Evolutionary conservation across 2,113 vertebrate species (phyloP).

Genomic region (Sinocyclocheilus grahami): DNA sequence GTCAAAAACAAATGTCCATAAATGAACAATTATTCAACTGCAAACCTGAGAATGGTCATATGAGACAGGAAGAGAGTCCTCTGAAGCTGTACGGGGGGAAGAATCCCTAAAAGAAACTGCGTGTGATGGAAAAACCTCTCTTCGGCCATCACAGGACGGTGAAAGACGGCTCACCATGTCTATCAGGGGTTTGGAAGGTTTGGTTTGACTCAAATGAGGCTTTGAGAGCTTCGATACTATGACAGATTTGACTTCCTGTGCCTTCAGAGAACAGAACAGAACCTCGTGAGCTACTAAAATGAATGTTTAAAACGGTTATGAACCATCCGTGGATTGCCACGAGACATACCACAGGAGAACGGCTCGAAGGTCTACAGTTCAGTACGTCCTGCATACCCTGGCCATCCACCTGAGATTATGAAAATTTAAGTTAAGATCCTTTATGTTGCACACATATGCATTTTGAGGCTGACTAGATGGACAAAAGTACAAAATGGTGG

Average conservation of each 20-base stretch:
- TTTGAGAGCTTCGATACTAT: neutral
- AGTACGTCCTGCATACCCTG: conserved; percentile 16
- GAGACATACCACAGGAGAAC: conserved; percentile 6
- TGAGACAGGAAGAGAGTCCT: neutral
- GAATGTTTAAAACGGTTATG: neutral
- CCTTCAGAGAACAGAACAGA: conserved; percentile 33
- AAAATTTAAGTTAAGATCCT: neutral
- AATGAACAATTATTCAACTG: neutral
- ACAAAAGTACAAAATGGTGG: neutral
- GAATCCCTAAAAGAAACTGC: neutral
- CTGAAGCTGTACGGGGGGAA: neutral
- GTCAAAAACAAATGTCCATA: neutral
- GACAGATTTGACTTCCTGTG: neutral
- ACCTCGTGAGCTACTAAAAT: neutral
- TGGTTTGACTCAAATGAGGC: neutral
- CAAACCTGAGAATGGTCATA: conserved; percentile 42
- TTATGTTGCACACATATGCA: neutral
- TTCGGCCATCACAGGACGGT: neutral
- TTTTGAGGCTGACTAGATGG: neutral
- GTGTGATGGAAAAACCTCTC: neutral
- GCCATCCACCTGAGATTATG: conserved; percentile 7
- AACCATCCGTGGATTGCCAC: no score
- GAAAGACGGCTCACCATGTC: conserved; percentile 39
- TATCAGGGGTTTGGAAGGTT: conserved; percentile 25
- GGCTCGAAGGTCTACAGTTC: neutral